phyloP scores from a whole-genome alignment of 2,113 vertebrate species.

The Antennarius striatus region DNA sequence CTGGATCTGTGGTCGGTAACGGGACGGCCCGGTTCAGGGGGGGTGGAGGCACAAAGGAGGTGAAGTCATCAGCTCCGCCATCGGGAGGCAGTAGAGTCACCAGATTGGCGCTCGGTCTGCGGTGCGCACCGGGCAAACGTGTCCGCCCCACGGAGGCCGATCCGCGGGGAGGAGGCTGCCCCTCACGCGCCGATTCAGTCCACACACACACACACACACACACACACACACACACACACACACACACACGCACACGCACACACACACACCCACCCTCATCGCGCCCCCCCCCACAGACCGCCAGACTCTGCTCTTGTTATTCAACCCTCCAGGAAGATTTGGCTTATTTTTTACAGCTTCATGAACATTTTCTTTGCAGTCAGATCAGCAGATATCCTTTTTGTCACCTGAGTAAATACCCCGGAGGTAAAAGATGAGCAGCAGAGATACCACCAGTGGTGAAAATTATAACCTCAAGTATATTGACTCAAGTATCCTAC shows the following conservation, averaged over 20 bases:
- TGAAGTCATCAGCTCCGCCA: slow-evolving; percentile 55
- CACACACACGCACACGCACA: too few species aligned
- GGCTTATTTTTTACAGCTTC: slow-evolving; percentile 39
- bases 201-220: slow-evolving; percentile 11
- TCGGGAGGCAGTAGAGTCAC: slow-evolving; percentile 71
- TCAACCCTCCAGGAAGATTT: slow-evolving; percentile 7
- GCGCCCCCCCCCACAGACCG: not conserved
- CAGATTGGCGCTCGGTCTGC: slow-evolving; percentile 49
- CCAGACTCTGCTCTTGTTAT: slow-evolving; percentile 17
- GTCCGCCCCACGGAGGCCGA: slow-evolving; percentile 63
- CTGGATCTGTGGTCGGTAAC: not conserved
- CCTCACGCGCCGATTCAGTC: slow-evolving; percentile 49
- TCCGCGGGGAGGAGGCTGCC: slow-evolving; percentile 53
- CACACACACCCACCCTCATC: not conserved
- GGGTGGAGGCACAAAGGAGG: slow-evolving; percentile 43
- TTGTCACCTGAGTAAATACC: slow-evolving; percentile 22
- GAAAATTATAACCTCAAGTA: not conserved
- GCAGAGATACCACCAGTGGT: slow-evolving; percentile 9
- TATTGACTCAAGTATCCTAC: slow-evolving; percentile 3
- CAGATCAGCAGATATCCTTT: slow-evolving; percentile 9
- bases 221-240: slow-evolving; percentile 1
- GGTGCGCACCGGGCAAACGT: slow-evolving; percentile 41
- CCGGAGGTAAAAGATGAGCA: slow-evolving; percentile 14
- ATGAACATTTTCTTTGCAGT: not conserved
- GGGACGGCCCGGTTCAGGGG: slow-evolving; percentile 37